Percentiles rank a stretch among this genome's conserved stretches.
Conservation (phyloP, 1,140 invertebrate species). For the Epicauta chinensis region DNA sequence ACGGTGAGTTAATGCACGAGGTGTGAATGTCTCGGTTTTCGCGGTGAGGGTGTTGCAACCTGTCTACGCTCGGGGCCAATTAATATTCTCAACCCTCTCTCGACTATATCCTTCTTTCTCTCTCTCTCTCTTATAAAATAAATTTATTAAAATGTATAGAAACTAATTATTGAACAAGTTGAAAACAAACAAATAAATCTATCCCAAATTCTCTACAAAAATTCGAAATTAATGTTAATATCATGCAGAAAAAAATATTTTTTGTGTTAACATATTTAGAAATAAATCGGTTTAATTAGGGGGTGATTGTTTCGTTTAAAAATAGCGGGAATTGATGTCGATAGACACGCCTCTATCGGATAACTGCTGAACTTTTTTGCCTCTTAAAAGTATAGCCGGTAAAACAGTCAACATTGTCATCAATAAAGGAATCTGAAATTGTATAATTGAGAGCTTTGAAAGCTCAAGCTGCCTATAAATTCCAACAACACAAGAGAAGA, state of each 20-base stretch:
- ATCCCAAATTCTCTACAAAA: no score
- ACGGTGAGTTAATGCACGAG: slow-evolving; percentile 37
- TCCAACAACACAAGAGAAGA: no score
- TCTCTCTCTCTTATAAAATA: no score
- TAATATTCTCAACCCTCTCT: slow-evolving; percentile 36
- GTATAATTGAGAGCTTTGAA: background rate
- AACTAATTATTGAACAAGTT: no score
- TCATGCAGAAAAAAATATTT: no score
- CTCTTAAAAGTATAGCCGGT: slow-evolving; percentile 22
- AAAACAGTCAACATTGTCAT: slow-evolving; percentile 29
- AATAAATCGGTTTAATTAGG: no score
- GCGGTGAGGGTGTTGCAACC: slow-evolving; percentile 29
- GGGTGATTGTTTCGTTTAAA: no score
- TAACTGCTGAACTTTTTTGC: slow-evolving; percentile 31
- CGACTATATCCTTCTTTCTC: no score
- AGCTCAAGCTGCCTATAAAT: background rate
- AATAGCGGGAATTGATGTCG: background rate
- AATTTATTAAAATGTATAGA: no score
- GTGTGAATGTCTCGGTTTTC: slow-evolving; percentile 41
- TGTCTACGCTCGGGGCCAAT: slow-evolving; percentile 33
- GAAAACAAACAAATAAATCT: no score
- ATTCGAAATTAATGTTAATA: no score
- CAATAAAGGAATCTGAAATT: slow-evolving; percentile 22
- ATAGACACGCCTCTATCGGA: slow-evolving; percentile 29
- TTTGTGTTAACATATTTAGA: no score